phyloP scores from a whole-genome alignment of 2,797 vertebrate genomes.

The Tachyglossus aculeatus region DNA sequence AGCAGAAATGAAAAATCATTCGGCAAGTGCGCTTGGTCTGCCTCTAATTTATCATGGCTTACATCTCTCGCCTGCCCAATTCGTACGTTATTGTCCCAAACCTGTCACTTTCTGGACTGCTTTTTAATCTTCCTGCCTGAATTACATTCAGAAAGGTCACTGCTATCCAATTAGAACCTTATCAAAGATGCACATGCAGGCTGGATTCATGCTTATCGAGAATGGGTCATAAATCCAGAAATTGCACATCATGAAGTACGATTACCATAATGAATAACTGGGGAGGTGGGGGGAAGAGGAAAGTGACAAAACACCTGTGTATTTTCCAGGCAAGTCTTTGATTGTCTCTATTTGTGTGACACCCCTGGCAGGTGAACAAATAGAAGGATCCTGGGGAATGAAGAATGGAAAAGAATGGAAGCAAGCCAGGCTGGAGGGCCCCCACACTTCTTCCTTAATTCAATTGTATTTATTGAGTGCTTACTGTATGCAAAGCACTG shows the following conservation, averaged over 20 bases:
- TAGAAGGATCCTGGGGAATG: slow-evolving; percentile 22
- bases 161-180: slow-evolving; percentile 92
- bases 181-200: slow-evolving; percentile 87
- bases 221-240: slow-evolving; percentile 83
- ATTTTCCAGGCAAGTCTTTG: slow-evolving; percentile 42
- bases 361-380: slow-evolving; percentile 7
- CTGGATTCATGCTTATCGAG: slow-evolving; percentile 73
- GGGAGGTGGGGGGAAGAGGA: slow-evolving; percentile 20
- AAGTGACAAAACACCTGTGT: slow-evolving; percentile 65
- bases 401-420: slow-evolving; percentile 9
- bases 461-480: too few species aligned
- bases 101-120: slow-evolving; percentile 80
- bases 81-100: slow-evolving; percentile 82
- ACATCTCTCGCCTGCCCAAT: slow-evolving; percentile 79
- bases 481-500: too few species aligned
- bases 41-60: slow-evolving; percentile 81
- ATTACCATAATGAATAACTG: slow-evolving; percentile 76
- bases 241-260: slow-evolving; percentile 65
- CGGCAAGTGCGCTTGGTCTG: slow-evolving; percentile 63
- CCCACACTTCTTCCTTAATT: not conserved
- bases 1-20: slow-evolving; percentile 75
- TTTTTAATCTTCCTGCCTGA: slow-evolving; percentile 83
- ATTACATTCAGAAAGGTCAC: slow-evolving; percentile 90
- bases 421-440: not conserved
- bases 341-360: slow-evolving; percentile 35